Evolutionary conservation across 2,113 vertebrate genomes (phyloP), one percentile per base, ranked within the genome.

Genomic region (Phylloscopus trochilus): DNA sequence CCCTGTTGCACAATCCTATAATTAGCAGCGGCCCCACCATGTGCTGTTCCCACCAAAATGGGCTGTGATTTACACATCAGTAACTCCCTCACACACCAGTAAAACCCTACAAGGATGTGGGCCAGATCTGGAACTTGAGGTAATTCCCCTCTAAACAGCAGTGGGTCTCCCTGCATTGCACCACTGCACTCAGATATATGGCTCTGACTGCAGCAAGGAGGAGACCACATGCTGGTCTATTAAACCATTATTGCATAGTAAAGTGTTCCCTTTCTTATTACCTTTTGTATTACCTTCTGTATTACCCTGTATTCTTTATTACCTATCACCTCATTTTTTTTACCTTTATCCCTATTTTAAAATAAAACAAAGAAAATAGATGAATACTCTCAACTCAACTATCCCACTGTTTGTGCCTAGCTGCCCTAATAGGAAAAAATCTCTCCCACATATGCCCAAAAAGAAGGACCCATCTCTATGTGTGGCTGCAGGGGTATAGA

Each of bases 11-110:
- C 72, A 95, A 88, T 68, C 12, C 49, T 72, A 1, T 44, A 64
- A 80, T 41, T 68, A 62, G 78, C 62, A 90, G 35, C 0, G 0
- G 23, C 26, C 47, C 10, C 2, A 0, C 13, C 2, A 0, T 31
- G 51, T 23, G 52, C 73, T 67, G 52, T 4, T 85, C 69, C 35
- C 0, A 0, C 56, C 35, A 0, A 47, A 92, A 85, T 1, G 1
- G 33, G 3, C 70, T 56, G 31, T 75, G 72, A 88, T 87, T 87
- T 90, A 75, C 74, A 58, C 22, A n/a, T 23, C 76, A 76, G 43
- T 23, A 75, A 58, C 31, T 56, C 28, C 33, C 23, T 52, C 44
- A 8, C 16, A 44, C 20, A 68, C 14, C 73, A 43, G 22, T 12
- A 72, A 90, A 58, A n/a, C 14, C 8, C 31, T 26, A 4, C 0